Conservation (phyloP, 2,888 invertebrate genomes). For the Deroplatys truncata region DNA sequence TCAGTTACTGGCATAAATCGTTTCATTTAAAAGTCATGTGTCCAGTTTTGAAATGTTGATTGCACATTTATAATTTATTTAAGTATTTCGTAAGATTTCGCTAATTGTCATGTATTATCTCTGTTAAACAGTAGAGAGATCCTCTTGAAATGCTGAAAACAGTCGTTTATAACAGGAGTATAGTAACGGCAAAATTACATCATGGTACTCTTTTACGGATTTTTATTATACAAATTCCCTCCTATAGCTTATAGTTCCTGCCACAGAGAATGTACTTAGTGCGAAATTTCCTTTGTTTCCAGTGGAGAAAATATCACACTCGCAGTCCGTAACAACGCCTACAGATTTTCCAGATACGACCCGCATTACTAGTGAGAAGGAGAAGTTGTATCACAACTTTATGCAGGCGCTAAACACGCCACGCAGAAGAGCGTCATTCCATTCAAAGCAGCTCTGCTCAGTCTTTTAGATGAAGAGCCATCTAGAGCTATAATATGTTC, state of each 20-base stretch:
- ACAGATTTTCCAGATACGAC: neutral
- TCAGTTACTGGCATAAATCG: no score
- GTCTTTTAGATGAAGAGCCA: neutral
- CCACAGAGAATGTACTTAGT: neutral
- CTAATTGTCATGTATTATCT: no score
- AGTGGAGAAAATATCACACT: neutral
- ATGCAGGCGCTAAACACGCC: neutral
- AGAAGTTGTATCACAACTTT: neutral
- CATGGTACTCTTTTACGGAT: neutral
- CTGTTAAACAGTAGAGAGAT: no score
- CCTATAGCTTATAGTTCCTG: neutral
- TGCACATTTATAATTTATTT: no score
- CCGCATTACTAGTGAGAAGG: neutral
- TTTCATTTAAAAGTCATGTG: no score
- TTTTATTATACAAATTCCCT: neutral
- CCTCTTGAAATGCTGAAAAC: no score
- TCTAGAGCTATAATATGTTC: neutral
- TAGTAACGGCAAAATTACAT: no score
- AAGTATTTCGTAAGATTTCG: no score
- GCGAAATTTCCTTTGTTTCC: neutral
- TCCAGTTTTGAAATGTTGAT: no score
- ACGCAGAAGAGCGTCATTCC: neutral
- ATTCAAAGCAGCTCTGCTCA: neutral
- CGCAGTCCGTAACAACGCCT: neutral
- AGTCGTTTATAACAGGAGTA: no score